phyloP scores from a whole-genome alignment of 2,797 vertebrate species.

The Hydrolagus colliei region DNA sequence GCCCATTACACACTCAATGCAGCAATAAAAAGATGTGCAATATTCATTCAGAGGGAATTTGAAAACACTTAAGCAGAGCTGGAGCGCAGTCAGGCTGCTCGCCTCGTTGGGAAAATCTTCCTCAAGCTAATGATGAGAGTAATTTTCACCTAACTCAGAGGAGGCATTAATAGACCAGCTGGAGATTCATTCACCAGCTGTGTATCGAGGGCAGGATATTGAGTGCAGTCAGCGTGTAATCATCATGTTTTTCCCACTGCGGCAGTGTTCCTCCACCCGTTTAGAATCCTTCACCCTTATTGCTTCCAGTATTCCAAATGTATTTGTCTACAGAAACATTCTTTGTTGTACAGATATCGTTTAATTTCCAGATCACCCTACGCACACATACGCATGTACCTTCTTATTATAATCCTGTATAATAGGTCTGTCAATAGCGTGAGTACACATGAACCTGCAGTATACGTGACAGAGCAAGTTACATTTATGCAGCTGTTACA shows the following conservation, averaged over 20 bases:
- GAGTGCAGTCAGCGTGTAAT: background rate
- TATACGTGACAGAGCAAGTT: no score
- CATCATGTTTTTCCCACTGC: background rate
- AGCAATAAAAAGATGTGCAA: background rate
- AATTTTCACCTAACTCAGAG: background rate
- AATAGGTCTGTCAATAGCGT: no score
- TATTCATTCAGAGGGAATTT: background rate
- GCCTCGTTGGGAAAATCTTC: background rate
- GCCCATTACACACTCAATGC: background rate
- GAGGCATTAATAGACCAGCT: background rate
- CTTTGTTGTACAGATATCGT: no score
- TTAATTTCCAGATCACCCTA: no score
- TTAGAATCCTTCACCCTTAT: background rate
- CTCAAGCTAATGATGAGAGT: background rate
- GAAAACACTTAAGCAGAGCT: background rate
- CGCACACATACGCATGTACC: no score
- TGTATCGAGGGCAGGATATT: background rate
- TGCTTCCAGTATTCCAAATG: background rate
- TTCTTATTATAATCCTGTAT: no score
- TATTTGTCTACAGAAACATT: no score
- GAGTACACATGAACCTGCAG: no score
- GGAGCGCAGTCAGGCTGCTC: background rate
- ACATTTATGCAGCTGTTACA: no score
- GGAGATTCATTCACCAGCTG: background rate
- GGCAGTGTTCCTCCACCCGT: background rate